Conservation (phyloP, 2,113 vertebrate genomes). For the Gadus macrocephalus region DNA sequence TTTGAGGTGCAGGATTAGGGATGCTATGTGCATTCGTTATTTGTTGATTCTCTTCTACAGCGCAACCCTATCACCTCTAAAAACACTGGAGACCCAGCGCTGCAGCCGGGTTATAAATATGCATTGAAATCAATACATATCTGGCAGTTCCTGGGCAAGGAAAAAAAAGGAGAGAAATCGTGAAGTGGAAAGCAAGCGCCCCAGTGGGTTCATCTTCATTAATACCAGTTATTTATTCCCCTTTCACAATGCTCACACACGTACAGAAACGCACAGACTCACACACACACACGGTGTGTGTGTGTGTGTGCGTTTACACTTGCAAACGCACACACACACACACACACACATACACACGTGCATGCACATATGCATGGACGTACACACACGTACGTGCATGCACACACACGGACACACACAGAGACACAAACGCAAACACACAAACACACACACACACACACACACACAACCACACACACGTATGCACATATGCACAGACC, state of each 20-base stretch:
- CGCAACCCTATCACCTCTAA: conserved; percentile 51
- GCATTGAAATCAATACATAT: conserved; percentile 70
- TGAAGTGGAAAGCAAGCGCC: conserved; percentile 40
- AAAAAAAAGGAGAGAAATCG: conserved; percentile 53
- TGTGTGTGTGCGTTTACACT: no score
- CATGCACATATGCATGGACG: no score
- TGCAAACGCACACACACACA: background rate
- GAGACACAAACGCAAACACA: conserved; percentile 1
- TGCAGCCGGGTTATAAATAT: conserved; percentile 64
- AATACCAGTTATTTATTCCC: conserved; percentile 66
- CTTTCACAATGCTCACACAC: conserved; percentile 23
- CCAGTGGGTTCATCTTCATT: conserved; percentile 65
- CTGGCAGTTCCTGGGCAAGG: conserved; percentile 49
- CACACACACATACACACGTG: no score
- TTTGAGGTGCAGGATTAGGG: conserved; percentile 17
- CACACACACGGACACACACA: conserved; percentile 4
- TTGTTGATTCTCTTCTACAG: conserved; percentile 50
- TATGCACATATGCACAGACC: no score
- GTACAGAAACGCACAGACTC: conserved; percentile 19
- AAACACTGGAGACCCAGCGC: conserved; percentile 55
- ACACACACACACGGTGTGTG: no score
- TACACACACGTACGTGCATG: background rate
- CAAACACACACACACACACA: no score
- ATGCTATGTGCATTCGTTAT: conserved; percentile 43
- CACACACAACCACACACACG: no score